These are phyloP conservation scores for Struthidea cinerea DNA, from an alignment of 2,113 vertebrate species.

Conservation along the genomic window DNA sequence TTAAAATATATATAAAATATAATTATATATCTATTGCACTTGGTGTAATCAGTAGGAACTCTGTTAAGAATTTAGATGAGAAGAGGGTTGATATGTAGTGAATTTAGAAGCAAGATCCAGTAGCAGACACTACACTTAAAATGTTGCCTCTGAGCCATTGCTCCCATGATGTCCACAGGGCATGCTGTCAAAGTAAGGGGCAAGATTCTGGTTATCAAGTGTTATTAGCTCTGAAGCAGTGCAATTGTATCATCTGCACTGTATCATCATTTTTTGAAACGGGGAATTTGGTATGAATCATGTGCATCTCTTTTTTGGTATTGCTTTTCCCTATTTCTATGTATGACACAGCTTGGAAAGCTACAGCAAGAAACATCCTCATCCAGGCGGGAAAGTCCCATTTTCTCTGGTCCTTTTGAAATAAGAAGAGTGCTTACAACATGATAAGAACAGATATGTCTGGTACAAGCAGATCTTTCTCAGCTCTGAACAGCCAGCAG, in stretches of 20 bases:
- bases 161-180: neutral
- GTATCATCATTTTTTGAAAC: neutral
- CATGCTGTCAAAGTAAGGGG: neutral
- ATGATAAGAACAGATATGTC: neutral
- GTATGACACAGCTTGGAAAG: neutral
- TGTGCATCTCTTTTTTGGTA: neutral
- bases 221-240: neutral
- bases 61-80: neutral
- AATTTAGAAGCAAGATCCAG: neutral
- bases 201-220: neutral
- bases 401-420: neutral
- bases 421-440: neutral
- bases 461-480: neutral
- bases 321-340: neutral
- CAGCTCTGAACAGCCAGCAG: neutral
- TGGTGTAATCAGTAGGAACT: neutral
- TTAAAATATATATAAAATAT: neutral
- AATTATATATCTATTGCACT: neutral
- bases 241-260: neutral
- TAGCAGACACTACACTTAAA: neutral
- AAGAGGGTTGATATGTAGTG: accelerated
- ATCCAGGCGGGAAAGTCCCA: neutral
- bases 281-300: neutral
- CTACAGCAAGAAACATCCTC: neutral
- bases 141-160: neutral